phyloP scores from a whole-genome alignment of 2,113 vertebrate genomes.

The Heliornis fulica region DNA sequence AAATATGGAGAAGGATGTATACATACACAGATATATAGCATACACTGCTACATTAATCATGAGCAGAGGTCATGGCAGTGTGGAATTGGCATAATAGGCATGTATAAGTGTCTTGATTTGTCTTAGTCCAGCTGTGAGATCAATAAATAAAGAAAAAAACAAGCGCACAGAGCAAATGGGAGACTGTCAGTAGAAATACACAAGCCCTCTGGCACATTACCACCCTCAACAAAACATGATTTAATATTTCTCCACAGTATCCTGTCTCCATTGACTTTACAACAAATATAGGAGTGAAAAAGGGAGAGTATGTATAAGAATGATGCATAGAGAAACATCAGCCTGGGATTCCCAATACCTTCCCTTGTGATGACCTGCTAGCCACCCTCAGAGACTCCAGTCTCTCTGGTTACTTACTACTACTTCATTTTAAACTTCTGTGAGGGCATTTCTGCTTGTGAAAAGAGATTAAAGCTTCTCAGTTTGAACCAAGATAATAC shows the following conservation, averaged over 20 bases:
- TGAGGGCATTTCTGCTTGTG: neutral
- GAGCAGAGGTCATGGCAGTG: neutral
- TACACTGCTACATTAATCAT: neutral
- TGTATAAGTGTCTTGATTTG: slow-evolving; percentile 13
- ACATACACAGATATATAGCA: too few species aligned
- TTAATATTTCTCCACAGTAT: slow-evolving; percentile 24
- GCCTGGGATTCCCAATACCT: neutral
- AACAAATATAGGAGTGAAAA: neutral
- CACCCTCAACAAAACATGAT: neutral
- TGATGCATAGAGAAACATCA: neutral
- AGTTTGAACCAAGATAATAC: slow-evolving; percentile 11
- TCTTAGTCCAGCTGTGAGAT: slow-evolving; percentile 17
- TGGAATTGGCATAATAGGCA: slow-evolving; percentile 4
- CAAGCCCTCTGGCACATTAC: neutral
- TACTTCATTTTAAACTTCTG: neutral
- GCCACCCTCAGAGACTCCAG: neutral
- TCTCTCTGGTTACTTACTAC: neutral
- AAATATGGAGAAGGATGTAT: neutral
- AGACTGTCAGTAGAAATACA: slow-evolving; percentile 4
- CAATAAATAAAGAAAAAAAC: slow-evolving; percentile 46
- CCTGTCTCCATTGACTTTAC: neutral
- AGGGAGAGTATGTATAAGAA: neutral
- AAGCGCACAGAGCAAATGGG: neutral
- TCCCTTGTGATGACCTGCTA: neutral
- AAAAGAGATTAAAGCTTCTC: slow-evolving; percentile 18